Base-by-base conservation (phyloP, 1,140 invertebrate genomes). In the Papilio helenus region DNA sequence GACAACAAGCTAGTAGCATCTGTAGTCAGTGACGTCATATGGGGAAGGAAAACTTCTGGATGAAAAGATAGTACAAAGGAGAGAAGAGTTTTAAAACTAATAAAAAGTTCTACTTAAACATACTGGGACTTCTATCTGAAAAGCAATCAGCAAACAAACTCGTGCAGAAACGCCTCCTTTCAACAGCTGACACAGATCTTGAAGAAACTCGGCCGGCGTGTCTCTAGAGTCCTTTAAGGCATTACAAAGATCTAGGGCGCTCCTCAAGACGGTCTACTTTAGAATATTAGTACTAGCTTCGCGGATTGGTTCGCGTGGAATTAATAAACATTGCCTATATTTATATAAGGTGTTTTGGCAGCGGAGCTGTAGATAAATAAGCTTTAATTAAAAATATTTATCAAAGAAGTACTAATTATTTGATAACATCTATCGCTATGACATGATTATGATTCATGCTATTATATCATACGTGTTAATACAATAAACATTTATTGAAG, bases 211-310 rank as follows among this genome's bases (percentile, higher is more conserved):
- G 72, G 72, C 72, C 72, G 20, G 44, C 23, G 18, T 29, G 72
- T 26, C 44, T 74, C 72, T 49, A 20, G 39, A 49, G 72, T 74
- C 72, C 72, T 74, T 72, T 74, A 74, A 74, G 72, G 72, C 72
- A 74, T 74, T 74, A 74, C 46, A 74, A 74, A n/a, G 14, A 46
- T 44, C 72, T 74, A 74, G 72, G 72, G 8, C 72, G 72, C 72
- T 51, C 20, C 44, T 74, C 42, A 42, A 72, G 72, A n/a, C 42
- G n/a, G 72, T 20, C 58, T 18, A 44, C 72, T 20, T 72, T 14
- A 23, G 9, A 46, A 46, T 72, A 20, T 23, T 12, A n/a, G n/a
- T n/a, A 39, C 9, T 14, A 72, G 16, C 7, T 49, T 46, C 44
- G 44, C 10, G 46, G 18, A 16, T 49, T 16, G 12, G 12, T 46